These are phyloP conservation scores for Meloidogyne exigua DNA, from an alignment of 1,140 invertebrate species.

Conservation along the genomic window DNA sequence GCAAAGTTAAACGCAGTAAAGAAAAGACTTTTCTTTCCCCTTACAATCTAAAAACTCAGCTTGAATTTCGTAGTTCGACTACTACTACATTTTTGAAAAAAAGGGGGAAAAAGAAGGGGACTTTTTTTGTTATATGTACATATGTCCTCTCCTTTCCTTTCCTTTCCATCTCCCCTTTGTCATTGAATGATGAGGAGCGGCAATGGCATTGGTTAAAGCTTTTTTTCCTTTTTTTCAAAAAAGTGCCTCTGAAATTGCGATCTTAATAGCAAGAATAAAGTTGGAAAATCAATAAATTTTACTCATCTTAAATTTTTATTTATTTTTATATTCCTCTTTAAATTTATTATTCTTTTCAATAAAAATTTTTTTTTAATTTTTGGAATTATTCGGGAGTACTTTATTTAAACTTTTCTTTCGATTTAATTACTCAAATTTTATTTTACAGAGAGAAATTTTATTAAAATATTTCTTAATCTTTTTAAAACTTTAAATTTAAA, in stretches of 20 bases:
- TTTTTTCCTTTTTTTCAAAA: neutral
- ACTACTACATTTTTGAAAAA: neutral
- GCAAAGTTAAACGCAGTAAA: constrained; percentile 1
- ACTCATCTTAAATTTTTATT: neutral
- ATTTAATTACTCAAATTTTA: no score
- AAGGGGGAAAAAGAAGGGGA: neutral
- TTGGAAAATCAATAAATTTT: constrained; percentile 2
- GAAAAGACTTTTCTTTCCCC: constrained; percentile 3
- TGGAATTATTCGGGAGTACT: no score
- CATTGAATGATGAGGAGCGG: constrained; percentile 1
- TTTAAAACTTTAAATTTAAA: neutral
- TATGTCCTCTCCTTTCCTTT: neutral
- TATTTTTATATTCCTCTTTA: neutral
- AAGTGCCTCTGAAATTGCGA: neutral
- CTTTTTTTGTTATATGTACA: neutral
- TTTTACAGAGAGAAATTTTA: no score
- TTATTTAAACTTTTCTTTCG: no score
- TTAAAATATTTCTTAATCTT: no score
- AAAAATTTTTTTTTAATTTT: no score
- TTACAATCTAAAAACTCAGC: constrained; percentile 15
- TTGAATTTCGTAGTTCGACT: constrained; percentile 4
- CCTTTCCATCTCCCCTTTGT: no score
- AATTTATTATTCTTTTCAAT: neutral
- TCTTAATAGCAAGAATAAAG: neutral
- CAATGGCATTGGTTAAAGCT: neutral